Evolutionary conservation across 2,113 vertebrate genomes (phyloP).

Genomic region (Gobiocypris rarus): DNA sequence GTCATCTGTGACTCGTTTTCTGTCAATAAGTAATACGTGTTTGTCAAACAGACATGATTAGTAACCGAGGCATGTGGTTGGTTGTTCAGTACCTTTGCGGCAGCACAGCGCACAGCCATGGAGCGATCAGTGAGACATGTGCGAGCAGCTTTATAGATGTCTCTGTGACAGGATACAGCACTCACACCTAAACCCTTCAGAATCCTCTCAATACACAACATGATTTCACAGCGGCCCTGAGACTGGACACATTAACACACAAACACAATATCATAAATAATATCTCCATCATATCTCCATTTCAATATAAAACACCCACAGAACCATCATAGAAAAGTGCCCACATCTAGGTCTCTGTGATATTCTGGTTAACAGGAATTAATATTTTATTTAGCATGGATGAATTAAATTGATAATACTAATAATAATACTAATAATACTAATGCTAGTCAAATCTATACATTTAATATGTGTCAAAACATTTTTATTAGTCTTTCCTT

Average conservation of each 20-base stretch:
- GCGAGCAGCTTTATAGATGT: slow-evolving; percentile 92
- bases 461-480: too few relatives aligned
- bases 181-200: slow-evolving; percentile 84
- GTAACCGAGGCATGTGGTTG: not conserved
- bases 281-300: too few relatives aligned
- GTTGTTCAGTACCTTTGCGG: slow-evolving; percentile 82
- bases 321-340: too few relatives aligned
- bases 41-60: not conserved
- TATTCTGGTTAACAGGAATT: not conserved
- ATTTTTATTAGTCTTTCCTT: too few relatives aligned
- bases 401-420: too few relatives aligned
- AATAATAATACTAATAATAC: too few relatives aligned
- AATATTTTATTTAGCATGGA: too few relatives aligned
- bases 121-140: slow-evolving; percentile 89
- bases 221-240: slow-evolving; percentile 94
- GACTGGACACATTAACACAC: slow-evolving; percentile 76
- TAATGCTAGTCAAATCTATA: too few relatives aligned
- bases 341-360: not conserved
- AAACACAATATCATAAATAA: not conserved
- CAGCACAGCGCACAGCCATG: slow-evolving; percentile 92
- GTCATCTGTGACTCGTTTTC: not conserved
- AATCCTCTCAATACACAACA: slow-evolving; percentile 87
- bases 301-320: too few relatives aligned
- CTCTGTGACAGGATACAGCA: slow-evolving; percentile 84
- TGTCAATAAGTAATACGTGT: not conserved